Evolutionary conservation across 2,888 invertebrate species (phyloP).

Genomic region (Idaea straminata): DNA sequence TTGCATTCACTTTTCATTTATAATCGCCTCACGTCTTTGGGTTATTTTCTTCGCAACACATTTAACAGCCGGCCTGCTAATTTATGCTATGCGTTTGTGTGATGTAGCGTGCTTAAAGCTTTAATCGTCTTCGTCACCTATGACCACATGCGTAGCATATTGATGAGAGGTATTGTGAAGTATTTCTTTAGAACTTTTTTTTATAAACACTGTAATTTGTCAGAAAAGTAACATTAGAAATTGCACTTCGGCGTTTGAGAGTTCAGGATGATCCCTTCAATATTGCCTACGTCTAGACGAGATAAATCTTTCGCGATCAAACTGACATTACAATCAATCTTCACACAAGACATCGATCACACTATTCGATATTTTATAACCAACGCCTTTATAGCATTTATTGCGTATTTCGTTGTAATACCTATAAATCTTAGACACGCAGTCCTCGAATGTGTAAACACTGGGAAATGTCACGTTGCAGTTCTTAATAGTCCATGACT

Average conservation of each 20-base stretch:
- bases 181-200: neutral
- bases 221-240: neutral
- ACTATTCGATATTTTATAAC: conserved; percentile 21
- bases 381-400: conserved; percentile 7
- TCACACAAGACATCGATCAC: conserved; percentile 16
- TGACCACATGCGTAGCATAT: conserved; percentile 45
- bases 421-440: neutral
- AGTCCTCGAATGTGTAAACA: conserved; percentile 1
- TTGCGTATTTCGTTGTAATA: conserved; percentile 5
- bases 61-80: conserved; percentile 41
- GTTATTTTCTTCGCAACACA: conserved; percentile 46
- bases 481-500: neutral
- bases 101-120: conserved; percentile 23
- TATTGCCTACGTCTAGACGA: conserved; percentile 33
- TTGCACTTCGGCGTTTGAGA: neutral
- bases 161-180: conserved; percentile 33
- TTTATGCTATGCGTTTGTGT: conserved; percentile 42
- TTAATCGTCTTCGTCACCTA: conserved; percentile 46
- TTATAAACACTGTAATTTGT: neutral
- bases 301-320: conserved; percentile 39
- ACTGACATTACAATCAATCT: conserved; percentile 32
- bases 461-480: neutral
- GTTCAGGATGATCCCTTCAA: conserved; percentile 20
- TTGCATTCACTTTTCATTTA: conserved; percentile 5
- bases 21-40: conserved; percentile 36